phyloP scores from a whole-genome alignment of 2,113 vertebrate genomes.

The Lepisosteus oculatus region DNA sequence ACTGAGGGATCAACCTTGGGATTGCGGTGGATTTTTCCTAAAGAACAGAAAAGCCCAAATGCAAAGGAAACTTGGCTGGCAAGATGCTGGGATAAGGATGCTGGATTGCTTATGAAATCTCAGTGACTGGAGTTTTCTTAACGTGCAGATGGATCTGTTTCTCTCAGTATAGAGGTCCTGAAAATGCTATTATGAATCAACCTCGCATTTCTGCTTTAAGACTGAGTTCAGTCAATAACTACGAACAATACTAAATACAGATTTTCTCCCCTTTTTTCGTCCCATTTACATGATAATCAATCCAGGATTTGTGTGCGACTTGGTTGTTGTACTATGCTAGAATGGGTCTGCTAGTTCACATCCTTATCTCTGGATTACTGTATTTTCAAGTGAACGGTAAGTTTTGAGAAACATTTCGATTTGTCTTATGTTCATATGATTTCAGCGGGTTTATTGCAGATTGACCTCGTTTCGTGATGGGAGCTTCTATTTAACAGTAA shows the following conservation, averaged over 20 bases:
- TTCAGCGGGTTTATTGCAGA: neutral
- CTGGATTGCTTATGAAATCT: constrained; percentile 19
- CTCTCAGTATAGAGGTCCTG: constrained; percentile 32
- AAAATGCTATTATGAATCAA: constrained; percentile 66
- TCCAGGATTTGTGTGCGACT: constrained; percentile 72
- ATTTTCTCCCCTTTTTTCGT: constrained; percentile 40
- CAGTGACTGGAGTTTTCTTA: constrained; percentile 38
- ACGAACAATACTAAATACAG: constrained; percentile 44
- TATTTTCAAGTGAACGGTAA: constrained; percentile 86
- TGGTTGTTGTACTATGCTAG: constrained; percentile 91
- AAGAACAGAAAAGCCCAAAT: constrained; percentile 6
- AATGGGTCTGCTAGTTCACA: constrained; percentile 88
- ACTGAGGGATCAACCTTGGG: constrained; percentile 2
- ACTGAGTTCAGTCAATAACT: constrained; percentile 52
- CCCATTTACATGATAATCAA: constrained; percentile 31
- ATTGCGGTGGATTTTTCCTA: constrained; percentile 2
- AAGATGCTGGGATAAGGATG: constrained; percentile 25
- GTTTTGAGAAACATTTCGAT: constrained; percentile 46
- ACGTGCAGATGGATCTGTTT: constrained; percentile 40
- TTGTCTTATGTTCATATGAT: neutral
- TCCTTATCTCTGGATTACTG: constrained; percentile 90
- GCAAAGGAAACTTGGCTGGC: constrained; percentile 34
- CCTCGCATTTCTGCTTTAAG: constrained; percentile 57
- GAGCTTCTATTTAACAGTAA: too few species aligned
- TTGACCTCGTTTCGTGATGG: neutral